A percentile compares a stretch with the other conserved stretches of the same genome.
Evolutionary conservation across 2,888 invertebrate species (phyloP).

Genomic region (Noctua pronuba): DNA sequence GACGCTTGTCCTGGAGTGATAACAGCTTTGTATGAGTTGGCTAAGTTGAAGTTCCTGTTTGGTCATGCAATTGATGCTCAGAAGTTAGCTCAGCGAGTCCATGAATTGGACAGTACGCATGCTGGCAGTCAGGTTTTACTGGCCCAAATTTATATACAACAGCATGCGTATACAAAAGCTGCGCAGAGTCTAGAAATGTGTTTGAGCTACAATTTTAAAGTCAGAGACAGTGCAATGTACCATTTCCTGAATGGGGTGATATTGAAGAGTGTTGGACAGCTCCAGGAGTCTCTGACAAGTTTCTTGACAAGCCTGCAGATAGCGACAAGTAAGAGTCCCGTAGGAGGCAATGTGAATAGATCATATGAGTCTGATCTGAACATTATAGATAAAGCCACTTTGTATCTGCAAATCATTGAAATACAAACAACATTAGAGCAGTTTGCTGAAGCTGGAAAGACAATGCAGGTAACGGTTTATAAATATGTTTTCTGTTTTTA

Average conservation of each 20-base stretch:
- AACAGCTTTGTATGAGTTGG: slow-evolving; percentile 92
- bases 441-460: slow-evolving; percentile 94
- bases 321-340: slow-evolving; percentile 83
- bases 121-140: slow-evolving; percentile 96
- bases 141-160: slow-evolving; percentile 95
- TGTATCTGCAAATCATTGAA: slow-evolving; percentile 96
- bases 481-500: neutral
- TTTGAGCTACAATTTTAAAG: slow-evolving; percentile 97
- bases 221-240: slow-evolving; percentile 97
- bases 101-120: slow-evolving; percentile 94
- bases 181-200: slow-evolving; percentile 96
- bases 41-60: slow-evolving; percentile 95
- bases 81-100: slow-evolving; percentile 92
- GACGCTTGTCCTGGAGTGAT: slow-evolving; percentile 96
- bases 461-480: slow-evolving; percentile 92
- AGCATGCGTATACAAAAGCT: slow-evolving; percentile 93
- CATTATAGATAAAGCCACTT: slow-evolving; percentile 94
- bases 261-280: slow-evolving; percentile 93
- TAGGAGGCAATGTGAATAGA: slow-evolving; percentile 75
- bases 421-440: slow-evolving; percentile 93
- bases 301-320: slow-evolving; percentile 94
- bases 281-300: slow-evolving; percentile 93
- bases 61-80: slow-evolving; percentile 94
- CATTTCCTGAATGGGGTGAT: slow-evolving; percentile 96
- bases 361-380: slow-evolving; percentile 87